phyloP scores from a whole-genome alignment of 2,797 vertebrate species.

The Pitangus sulphuratus region DNA sequence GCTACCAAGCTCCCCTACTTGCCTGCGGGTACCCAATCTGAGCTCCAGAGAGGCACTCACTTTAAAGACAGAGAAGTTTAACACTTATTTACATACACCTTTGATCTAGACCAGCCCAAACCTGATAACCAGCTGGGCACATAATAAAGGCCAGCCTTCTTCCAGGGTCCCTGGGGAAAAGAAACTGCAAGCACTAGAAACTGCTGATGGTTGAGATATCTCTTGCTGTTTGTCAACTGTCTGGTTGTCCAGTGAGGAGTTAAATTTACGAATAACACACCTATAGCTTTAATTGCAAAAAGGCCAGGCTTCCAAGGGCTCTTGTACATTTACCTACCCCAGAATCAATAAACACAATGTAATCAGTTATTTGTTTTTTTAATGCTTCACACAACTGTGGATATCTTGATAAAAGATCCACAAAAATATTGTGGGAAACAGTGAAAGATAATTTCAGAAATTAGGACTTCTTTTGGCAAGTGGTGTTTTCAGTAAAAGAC shows the following conservation, averaged over 20 bases:
- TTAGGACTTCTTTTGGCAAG: neutral
- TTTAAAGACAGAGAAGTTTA: neutral
- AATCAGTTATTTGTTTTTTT: neutral
- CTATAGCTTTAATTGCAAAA: neutral
- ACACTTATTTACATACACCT: neutral
- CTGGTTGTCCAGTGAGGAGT: neutral
- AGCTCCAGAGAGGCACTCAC: neutral
- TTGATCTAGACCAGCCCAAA: neutral
- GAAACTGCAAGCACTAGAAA: neutral
- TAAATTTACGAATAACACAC: neutral
- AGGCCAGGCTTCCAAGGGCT: neutral
- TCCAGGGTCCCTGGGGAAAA: neutral
- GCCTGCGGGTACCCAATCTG: neutral
- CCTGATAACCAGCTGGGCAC: neutral
- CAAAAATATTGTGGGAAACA: neutral
- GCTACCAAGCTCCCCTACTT: neutral
- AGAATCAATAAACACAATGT: neutral
- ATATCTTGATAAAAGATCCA: neutral
- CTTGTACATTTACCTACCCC: neutral
- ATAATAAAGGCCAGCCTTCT: neutral
- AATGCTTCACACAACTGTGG: neutral
- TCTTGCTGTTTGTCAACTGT: neutral
- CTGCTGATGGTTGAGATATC: neutral
- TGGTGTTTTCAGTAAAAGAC: neutral
- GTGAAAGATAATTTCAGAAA: neutral